Percentiles rank a stretch among this genome's conserved stretches.
These are phyloP conservation scores for Panthera tigris DNA, from an alignment of 2,113 vertebrate species.

Conservation along the genomic window DNA sequence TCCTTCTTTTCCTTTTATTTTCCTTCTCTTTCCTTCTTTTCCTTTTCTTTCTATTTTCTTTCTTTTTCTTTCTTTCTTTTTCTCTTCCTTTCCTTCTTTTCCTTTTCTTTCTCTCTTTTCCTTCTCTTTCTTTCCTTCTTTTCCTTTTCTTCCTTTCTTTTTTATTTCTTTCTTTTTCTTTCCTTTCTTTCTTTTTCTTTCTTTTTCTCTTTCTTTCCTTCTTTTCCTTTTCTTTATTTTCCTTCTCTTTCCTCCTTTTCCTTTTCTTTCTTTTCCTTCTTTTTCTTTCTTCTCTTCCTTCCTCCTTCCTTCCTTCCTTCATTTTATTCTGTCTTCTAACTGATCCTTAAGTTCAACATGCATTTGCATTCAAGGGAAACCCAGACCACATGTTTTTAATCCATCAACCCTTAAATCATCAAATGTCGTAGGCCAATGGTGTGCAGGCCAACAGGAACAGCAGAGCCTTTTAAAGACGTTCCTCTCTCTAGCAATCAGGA, in stretches of 20 bases:
- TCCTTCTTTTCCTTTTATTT: no score
- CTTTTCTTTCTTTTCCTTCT: no score
- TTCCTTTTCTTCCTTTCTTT: neutral
- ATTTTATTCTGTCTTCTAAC: neutral
- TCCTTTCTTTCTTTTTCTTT: no score
- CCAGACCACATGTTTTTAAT: conserved; percentile 65
- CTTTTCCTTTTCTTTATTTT: neutral
- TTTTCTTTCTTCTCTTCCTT: no score
- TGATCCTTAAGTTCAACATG: conserved; percentile 43
- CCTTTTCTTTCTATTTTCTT: no score
- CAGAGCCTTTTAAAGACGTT: conserved; percentile 33
- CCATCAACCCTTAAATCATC: conserved; percentile 63
- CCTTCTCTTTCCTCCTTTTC: accelerated
- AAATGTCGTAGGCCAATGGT: neutral
- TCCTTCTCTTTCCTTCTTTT: no score
- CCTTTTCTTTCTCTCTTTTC: no score
- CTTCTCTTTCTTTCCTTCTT: neutral
- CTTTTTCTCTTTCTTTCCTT: no score
- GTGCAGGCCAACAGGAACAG: neutral
- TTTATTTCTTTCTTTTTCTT: no score
- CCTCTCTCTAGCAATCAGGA: conserved; percentile 48
- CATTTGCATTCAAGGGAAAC: conserved; percentile 55
- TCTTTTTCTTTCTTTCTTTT: no score
- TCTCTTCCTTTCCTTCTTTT: no score
- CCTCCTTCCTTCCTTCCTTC: no score